Evolutionary conservation across 2,113 vertebrate genomes (phyloP).

Genomic region (Elachura formosa): DNA sequence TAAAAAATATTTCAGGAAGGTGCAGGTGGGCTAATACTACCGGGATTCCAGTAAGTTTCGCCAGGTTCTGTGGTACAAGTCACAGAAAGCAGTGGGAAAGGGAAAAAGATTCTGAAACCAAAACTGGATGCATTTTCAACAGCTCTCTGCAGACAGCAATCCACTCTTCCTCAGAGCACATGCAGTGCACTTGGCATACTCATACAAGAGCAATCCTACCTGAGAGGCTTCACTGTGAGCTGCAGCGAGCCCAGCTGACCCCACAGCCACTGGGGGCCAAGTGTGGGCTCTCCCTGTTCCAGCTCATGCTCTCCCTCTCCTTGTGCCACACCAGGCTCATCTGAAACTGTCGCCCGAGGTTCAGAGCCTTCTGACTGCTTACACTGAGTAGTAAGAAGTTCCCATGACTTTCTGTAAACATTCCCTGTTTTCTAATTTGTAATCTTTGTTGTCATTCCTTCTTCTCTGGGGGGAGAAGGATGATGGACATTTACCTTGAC

Average conservation of each 20-base stretch:
- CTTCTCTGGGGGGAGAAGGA: no score
- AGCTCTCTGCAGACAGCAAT: neutral
- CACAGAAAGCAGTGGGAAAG: rapidly evolving
- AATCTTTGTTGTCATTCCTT: no score
- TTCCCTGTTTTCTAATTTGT: no score
- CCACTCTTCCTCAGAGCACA: neutral
- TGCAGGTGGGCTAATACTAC: neutral
- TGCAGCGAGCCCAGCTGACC: neutral
- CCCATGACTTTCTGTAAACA: no score
- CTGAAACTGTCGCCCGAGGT: no score
- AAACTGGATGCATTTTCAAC: neutral
- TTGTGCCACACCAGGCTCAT: neutral
- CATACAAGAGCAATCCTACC: neutral
- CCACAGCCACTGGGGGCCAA: neutral
- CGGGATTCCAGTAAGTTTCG: neutral
- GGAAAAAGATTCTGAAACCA: neutral
- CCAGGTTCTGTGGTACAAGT: neutral
- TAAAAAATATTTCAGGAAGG: neutral
- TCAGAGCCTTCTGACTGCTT: no score
- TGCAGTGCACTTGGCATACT: neutral
- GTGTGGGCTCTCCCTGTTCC: neutral
- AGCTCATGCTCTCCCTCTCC: neutral
- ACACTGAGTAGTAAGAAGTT: no score
- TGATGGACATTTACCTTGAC: no score
- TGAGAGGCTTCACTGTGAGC: neutral